phyloP scores from a whole-genome alignment of 2,113 vertebrate species.

The Progne subis region DNA sequence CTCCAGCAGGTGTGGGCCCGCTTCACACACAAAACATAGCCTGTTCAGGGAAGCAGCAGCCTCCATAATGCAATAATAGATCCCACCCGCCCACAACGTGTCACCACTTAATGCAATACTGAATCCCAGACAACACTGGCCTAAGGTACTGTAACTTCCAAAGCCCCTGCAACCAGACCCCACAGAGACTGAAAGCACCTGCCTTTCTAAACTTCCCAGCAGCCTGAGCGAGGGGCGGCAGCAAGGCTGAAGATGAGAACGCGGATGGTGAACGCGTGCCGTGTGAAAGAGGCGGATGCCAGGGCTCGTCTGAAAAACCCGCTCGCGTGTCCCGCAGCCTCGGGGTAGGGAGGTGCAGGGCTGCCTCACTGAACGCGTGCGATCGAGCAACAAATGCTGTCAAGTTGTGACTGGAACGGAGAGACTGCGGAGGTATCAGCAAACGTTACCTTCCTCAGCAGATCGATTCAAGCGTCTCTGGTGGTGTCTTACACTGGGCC shows the following conservation, averaged over 20 bases:
- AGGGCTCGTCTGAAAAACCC: constrained; percentile 3
- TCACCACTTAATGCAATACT: constrained; percentile 73
- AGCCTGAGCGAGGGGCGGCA: neutral
- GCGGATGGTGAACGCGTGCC: neutral
- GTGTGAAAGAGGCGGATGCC: neutral
- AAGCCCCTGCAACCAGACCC: constrained; percentile 43
- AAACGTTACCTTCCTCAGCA: neutral
- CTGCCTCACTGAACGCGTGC: neutral
- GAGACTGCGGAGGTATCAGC: neutral
- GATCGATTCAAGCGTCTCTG: neutral
- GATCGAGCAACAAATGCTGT: neutral
- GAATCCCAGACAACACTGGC: constrained; percentile 68
- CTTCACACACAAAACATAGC: constrained; percentile 95
- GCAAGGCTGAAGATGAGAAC: constrained; percentile 36
- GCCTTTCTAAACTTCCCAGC: constrained; percentile 33
- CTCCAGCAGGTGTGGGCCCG: constrained; percentile 97
- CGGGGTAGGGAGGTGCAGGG: constrained; percentile 33
- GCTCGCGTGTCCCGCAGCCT: neutral
- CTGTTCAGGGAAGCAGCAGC: constrained; percentile 73
- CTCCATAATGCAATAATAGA: constrained; percentile 83
- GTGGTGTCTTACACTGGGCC: neutral
- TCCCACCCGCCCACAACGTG: constrained; percentile 62
- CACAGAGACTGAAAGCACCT: constrained; percentile 39
- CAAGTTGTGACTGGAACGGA: neutral
- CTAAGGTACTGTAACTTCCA: constrained; percentile 75